phyloP scores from a whole-genome alignment of 2,113 vertebrate species.

The Hucho hucho region DNA sequence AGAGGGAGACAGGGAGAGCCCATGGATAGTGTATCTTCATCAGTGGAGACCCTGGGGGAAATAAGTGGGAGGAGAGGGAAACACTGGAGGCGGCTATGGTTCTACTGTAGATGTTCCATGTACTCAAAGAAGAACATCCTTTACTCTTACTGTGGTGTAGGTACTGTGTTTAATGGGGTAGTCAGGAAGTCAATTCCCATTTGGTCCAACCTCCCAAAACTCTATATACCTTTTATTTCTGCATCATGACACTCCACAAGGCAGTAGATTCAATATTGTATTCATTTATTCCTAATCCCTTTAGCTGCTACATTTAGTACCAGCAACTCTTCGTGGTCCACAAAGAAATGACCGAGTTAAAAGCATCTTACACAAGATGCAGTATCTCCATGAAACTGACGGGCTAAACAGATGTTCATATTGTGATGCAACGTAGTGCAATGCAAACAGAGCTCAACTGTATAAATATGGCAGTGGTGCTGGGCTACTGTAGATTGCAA shows the following conservation, averaged over 20 bases:
- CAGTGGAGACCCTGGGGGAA: slow-evolving; percentile 37
- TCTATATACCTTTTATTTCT: background rate
- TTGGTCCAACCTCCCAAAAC: background rate
- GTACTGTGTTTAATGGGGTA: background rate
- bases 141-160: background rate
- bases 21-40: slow-evolving; percentile 54
- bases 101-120: slow-evolving; percentile 38
- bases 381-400: slow-evolving; percentile 38
- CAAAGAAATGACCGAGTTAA: slow-evolving; percentile 48
- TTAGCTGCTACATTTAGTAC: slow-evolving; percentile 57
- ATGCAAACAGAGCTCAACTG: slow-evolving; percentile 43
- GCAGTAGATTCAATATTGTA: slow-evolving; percentile 22
- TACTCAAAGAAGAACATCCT: slow-evolving; percentile 33
- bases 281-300: slow-evolving; percentile 57
- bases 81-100: slow-evolving; percentile 25
- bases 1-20: background rate
- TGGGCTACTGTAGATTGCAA: too few species aligned
- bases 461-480: too few species aligned
- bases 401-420: slow-evolving; percentile 61
- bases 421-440: slow-evolving; percentile 66
- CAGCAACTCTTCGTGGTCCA: slow-evolving; percentile 54
- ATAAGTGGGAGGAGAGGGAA: slow-evolving; percentile 31
- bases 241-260: background rate
- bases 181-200: background rate
- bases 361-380: slow-evolving; percentile 50